Percentiles rank a stretch among this genome's conserved stretches.
Conservation (phyloP, 2,113 vertebrate genomes). For the Vicugna pacos region DNA sequence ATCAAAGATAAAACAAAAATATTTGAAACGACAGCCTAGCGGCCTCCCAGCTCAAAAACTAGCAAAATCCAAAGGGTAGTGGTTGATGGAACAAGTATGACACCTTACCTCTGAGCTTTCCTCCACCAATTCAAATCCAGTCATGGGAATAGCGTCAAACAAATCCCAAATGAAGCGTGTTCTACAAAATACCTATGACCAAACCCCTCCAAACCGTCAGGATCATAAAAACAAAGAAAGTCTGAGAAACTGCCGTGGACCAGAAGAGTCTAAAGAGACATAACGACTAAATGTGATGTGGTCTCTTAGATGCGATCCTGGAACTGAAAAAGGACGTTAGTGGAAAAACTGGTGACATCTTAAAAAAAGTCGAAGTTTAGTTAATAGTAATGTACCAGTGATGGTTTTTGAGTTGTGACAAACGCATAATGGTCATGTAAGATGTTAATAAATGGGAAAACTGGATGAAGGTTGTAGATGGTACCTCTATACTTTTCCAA, state of each 20-base stretch:
- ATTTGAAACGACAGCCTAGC: background rate
- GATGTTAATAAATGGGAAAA: background rate
- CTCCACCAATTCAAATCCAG: background rate
- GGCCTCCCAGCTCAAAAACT: background rate
- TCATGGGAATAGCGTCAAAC: background rate
- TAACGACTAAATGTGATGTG: background rate
- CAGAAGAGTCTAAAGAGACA: background rate
- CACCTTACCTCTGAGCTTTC: background rate
- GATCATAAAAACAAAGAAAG: background rate
- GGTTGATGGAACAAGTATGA: background rate
- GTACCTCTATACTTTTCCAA: background rate
- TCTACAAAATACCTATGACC: background rate
- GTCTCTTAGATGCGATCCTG: background rate
- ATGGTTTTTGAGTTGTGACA: background rate
- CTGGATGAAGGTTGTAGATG: background rate
- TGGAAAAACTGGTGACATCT: background rate
- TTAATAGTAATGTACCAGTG: background rate
- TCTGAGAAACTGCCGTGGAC: background rate
- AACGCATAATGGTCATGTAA: rapidly evolving
- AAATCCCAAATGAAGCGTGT: background rate
- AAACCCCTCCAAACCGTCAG: background rate
- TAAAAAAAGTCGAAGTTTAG: background rate
- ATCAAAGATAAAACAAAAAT: conserved; percentile 32
- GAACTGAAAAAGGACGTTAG: background rate
- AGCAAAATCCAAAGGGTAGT: background rate